Evolutionary conservation across 2,797 vertebrate species (phyloP).

Genomic region (Enteromius thamalakanensis): DNA sequence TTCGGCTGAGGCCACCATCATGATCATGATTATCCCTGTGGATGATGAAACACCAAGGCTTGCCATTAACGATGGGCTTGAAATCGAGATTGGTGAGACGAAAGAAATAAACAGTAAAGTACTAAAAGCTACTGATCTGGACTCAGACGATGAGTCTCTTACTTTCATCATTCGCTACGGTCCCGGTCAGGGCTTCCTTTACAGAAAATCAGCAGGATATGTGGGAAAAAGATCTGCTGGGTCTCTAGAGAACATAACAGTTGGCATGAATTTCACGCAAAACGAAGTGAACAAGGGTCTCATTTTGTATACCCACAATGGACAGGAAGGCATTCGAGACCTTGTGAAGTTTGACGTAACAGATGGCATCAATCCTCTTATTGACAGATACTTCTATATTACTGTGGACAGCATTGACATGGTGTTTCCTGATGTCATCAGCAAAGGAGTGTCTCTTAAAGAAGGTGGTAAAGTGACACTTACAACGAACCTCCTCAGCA

Average conservation of each 20-base stretch:
- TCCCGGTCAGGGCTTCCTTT: constrained; percentile 86
- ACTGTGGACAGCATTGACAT: constrained; percentile 87
- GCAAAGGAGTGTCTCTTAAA: constrained; percentile 92
- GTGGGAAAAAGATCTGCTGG: constrained; percentile 57
- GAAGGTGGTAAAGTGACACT: constrained; percentile 92
- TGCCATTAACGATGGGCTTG: constrained; percentile 89
- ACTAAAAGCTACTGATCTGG: constrained; percentile 92
- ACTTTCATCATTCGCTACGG: constrained; percentile 84
- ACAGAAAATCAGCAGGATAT: constrained; percentile 71
- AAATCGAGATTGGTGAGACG: constrained; percentile 88
- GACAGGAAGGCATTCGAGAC: constrained; percentile 88
- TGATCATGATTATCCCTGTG: constrained; percentile 85
- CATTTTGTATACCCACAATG: constrained; percentile 85
- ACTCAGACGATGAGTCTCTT: constrained; percentile 88
- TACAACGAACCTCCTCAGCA: constrained; percentile 93
- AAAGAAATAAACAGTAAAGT: constrained; percentile 83
- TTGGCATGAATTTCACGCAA: constrained; percentile 95
- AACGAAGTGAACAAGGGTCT: constrained; percentile 85
- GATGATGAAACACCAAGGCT: constrained; percentile 95
- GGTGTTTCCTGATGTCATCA: constrained; percentile 94
- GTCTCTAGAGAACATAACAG: constrained; percentile 83
- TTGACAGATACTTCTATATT: constrained; percentile 95
- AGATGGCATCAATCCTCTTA: constrained; percentile 89
- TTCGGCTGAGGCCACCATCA: constrained; percentile 77
- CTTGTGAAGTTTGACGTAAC: constrained; percentile 95